These are phyloP conservation scores for Ophiothrix spiculata DNA, from an alignment of 35 echinoderm and acorn worm genomes.

Conservation along the genomic window DNA sequence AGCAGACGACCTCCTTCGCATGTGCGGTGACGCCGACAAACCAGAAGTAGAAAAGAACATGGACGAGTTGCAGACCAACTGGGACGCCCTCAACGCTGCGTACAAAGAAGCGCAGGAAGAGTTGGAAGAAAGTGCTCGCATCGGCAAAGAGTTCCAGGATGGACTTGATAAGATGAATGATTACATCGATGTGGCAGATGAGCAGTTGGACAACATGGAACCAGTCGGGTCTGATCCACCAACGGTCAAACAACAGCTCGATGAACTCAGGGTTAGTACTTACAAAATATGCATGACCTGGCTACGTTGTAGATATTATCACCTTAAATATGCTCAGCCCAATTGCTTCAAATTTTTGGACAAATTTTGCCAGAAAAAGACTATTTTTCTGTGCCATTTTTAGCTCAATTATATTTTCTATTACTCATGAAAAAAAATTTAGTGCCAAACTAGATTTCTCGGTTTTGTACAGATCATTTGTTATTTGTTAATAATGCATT, in stretches of 20 bases:
- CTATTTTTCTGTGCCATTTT: not conserved
- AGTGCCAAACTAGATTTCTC: too few species aligned
- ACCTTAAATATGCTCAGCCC: not conserved
- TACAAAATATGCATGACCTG: not conserved
- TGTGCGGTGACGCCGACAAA: constrained; percentile 88
- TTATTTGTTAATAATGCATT: too few species aligned
- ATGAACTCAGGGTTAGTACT: constrained; percentile 81
- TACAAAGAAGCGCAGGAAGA: constrained; percentile 63
- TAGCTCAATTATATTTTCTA: not conserved
- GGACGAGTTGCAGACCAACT: constrained; percentile 73
- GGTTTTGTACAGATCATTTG: too few species aligned
- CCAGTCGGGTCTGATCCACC: constrained; percentile 78
- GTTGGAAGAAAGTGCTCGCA: constrained; percentile 47
- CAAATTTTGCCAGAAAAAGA: too few species aligned
- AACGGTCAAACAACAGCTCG: constrained; percentile 82
- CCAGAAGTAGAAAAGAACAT: constrained; percentile 95
- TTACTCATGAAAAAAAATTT: too few species aligned
- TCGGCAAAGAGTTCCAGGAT: constrained; percentile 61
- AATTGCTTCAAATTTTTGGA: not conserved
- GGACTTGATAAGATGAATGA: constrained; percentile 67
- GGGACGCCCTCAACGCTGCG: constrained; percentile 75
- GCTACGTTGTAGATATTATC: not conserved
- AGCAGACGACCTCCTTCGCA: constrained; percentile 72
- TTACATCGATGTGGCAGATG: constrained; percentile 66
- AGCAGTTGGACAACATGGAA: constrained; percentile 54